Percentiles rank a stretch among this genome's conserved stretches.
Conservation (phyloP, 2,888 invertebrate species). For the Apantesis nais region DNA sequence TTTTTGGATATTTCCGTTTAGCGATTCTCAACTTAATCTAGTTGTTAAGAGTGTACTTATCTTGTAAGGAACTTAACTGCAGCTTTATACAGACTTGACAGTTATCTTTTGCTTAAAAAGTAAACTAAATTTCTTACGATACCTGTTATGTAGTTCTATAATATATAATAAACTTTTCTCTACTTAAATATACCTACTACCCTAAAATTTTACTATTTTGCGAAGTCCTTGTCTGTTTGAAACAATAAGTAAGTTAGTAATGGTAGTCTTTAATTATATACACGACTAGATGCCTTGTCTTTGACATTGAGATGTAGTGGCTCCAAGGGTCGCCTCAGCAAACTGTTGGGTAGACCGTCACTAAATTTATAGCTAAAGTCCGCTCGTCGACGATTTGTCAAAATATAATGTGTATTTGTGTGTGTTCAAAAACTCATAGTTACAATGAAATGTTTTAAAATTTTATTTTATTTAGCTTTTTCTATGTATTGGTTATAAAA, state of each 20-base stretch:
- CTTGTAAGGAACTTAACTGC: conserved; percentile 60
- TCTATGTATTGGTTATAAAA: too few relatives aligned
- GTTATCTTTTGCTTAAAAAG: conserved; percentile 65
- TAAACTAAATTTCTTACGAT: conserved; percentile 67
- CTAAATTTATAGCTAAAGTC: background rate
- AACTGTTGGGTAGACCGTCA: background rate
- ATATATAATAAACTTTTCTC: conserved; percentile 53
- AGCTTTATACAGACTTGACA: conserved; percentile 62
- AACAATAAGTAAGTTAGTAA: conserved; percentile 36
- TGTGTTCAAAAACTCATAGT: background rate
- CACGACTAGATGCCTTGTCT: conserved; percentile 7
- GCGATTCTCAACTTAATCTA: conserved; percentile 68
- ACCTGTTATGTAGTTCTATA: conserved; percentile 62
- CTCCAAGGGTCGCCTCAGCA: background rate
- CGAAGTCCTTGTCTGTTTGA: conserved; percentile 47
- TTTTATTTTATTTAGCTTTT: background rate
- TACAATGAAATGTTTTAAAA: background rate
- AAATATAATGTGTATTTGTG: too few relatives aligned
- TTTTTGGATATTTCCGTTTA: conserved; percentile 79
- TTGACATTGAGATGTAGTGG: background rate
- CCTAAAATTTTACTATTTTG: conserved; percentile 51
- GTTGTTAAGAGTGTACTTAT: conserved; percentile 63
- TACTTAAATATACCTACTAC: conserved; percentile 39
- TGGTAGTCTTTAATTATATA: conserved; percentile 49
- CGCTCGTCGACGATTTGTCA: background rate